These are phyloP conservation scores for Sinhomidia bicolor DNA, from an alignment of 2,888 invertebrate genomes.

Conservation along the genomic window DNA sequence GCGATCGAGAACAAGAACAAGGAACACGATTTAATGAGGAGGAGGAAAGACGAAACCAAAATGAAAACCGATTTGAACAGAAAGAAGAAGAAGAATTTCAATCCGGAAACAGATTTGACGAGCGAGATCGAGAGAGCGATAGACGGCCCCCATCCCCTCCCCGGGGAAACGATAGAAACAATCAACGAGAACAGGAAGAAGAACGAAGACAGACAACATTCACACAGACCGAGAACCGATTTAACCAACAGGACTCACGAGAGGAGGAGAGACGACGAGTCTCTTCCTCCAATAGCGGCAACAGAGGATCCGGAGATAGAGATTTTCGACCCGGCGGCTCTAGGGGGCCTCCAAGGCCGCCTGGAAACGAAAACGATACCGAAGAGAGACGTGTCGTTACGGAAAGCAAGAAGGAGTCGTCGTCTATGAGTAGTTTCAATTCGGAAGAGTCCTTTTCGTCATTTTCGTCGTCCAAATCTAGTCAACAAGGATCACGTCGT, in stretches of 20 bases:
- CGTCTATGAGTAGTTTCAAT: conserved; percentile 47
- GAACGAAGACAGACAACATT: conserved; percentile 52
- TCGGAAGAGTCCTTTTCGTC: conserved; percentile 37
- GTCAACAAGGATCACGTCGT: conserved; percentile 30
- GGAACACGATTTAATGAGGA: conserved; percentile 48
- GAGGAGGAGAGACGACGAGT: conserved; percentile 53
- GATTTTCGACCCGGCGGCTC: conserved; percentile 46
- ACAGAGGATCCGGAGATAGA: conserved; percentile 61
- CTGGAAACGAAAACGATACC: conserved; percentile 52
- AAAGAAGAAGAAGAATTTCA: conserved; percentile 16
- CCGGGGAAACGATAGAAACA: conserved; percentile 41
- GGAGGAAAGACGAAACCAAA: conserved; percentile 42
- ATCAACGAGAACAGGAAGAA: conserved; percentile 48
- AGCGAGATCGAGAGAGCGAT: conserved; percentile 55
- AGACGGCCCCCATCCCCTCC: conserved; percentile 32
- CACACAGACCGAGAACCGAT: conserved; percentile 47
- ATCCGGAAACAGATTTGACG: conserved; percentile 47
- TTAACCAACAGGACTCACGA: conserved; percentile 37
- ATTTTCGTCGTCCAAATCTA: conserved; percentile 42
- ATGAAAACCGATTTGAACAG: conserved; percentile 33
- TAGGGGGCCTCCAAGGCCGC: conserved; percentile 25
- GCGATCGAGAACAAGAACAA: conserved; percentile 57
- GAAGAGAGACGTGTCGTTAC: conserved; percentile 53
- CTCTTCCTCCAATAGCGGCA: neutral
- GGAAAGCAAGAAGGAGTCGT: conserved; percentile 45